These are phyloP conservation scores for Gastracanthus pulcherrimus DNA, from an alignment of 2,888 invertebrate species.

Conservation along the genomic window DNA sequence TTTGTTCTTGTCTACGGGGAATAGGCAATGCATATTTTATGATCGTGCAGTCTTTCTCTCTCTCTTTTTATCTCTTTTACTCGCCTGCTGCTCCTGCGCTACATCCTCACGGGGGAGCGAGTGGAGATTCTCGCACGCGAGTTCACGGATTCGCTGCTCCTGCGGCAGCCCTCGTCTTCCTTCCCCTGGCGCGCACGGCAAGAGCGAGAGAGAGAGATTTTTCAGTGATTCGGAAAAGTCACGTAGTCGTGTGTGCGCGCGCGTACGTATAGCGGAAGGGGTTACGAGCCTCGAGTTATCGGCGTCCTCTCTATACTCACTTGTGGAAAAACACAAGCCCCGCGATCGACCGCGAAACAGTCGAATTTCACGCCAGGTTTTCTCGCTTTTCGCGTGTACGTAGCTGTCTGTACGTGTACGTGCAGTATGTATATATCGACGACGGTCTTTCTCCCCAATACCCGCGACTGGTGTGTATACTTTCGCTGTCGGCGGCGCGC, in stretches of 20 bases:
- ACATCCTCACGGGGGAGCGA: not conserved
- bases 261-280: no score
- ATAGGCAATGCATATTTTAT: conserved; percentile 74
- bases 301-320: conserved; percentile 45
- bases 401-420: not conserved
- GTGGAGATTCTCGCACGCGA: conserved; percentile 41
- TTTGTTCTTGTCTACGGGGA: conserved; percentile 66
- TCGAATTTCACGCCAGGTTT: conserved; percentile 27
- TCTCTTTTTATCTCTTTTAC: conserved; percentile 42
- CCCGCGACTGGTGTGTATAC: not conserved
- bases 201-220: no score
- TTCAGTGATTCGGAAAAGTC: conserved; percentile 59
- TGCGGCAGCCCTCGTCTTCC: not conserved
- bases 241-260: conserved; percentile 53
- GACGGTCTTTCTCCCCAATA: not conserved
- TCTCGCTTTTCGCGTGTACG: not conserved
- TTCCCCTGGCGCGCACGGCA: no score
- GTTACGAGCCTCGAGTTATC: no score
- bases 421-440: not conserved
- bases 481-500: not conserved
- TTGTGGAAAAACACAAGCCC: conserved; percentile 36
- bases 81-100: not conserved
- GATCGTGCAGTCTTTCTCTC: conserved; percentile 63
- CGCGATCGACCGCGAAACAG: conserved; percentile 42
- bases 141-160: not conserved